Percentiles rank a stretch among this genome's conserved stretches.
Evolutionary conservation across 2,797 vertebrate species (phyloP).

Genomic region (Crenichthys baileyi): DNA sequence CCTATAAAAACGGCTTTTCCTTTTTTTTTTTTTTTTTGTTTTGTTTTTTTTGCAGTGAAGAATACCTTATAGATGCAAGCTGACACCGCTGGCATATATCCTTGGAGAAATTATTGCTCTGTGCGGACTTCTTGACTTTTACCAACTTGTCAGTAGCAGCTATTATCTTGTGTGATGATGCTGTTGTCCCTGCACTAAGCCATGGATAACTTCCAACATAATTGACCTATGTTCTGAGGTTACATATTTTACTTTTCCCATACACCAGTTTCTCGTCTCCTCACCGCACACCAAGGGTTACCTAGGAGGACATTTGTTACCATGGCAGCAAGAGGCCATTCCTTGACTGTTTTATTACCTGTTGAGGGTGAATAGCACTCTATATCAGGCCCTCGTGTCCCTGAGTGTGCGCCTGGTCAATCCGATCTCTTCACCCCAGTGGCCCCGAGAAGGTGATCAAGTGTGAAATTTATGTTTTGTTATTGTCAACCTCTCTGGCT

Average conservation of each 20-base stretch:
- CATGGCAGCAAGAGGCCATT: conserved; percentile 57
- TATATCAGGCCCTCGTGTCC: conserved; percentile 65
- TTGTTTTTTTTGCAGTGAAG: conserved; percentile 9
- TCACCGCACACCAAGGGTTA: conserved; percentile 21
- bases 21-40: not conserved
- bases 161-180: conserved; percentile 62
- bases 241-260: conserved; percentile 55
- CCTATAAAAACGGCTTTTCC: conserved; percentile 49
- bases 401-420: conserved; percentile 54
- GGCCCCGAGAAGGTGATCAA: conserved; percentile 13
- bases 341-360: conserved; percentile 61
- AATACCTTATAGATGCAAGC: conserved; percentile 55
- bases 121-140: conserved; percentile 49
- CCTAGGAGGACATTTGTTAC: conserved; percentile 63
- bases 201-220: conserved; percentile 63
- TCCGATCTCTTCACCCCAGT: conserved; percentile 42
- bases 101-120: conserved; percentile 57
- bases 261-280: conserved; percentile 37
- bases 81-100: conserved; percentile 64
- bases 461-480: conserved; percentile 50
- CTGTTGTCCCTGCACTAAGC: conserved; percentile 57
- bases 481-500: conserved; percentile 7
- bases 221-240: conserved; percentile 70
- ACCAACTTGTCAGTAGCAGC: conserved; percentile 67
- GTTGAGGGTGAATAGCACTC: conserved; percentile 49